phyloP scores from a whole-genome alignment of 2,797 vertebrate species.

The Lerista edwardsae region DNA sequence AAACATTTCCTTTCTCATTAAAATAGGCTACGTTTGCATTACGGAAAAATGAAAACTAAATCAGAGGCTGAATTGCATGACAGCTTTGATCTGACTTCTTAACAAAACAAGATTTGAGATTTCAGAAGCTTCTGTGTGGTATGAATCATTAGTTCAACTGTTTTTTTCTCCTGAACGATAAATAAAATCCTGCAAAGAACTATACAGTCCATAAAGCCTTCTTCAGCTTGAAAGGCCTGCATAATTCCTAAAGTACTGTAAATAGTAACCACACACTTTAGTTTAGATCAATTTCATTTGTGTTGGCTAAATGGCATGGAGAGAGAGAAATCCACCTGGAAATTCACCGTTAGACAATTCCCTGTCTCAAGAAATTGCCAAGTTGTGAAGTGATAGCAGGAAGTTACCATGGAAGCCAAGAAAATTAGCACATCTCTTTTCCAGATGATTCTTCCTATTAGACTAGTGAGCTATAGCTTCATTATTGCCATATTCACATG shows the following conservation, averaged over 20 bases:
- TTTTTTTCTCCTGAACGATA: slow-evolving; percentile 20
- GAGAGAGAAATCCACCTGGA: slow-evolving; percentile 8
- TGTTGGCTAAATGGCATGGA: slow-evolving; percentile 15
- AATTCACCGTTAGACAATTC: slow-evolving; percentile 2
- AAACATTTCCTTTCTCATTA: slow-evolving; percentile 45
- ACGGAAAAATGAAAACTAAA: slow-evolving; percentile 14
- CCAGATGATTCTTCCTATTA: neutral
- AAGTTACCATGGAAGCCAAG: neutral
- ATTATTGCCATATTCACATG: neutral
- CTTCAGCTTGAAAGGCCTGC: neutral
- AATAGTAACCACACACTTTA: slow-evolving; percentile 4
- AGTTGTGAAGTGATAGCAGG: neutral
- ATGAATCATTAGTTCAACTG: neutral
- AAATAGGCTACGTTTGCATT: slow-evolving; percentile 24
- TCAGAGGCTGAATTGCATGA: neutral
- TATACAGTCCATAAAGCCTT: slow-evolving; percentile 7
- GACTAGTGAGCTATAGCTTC: neutral
- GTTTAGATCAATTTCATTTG: slow-evolving; percentile 28
- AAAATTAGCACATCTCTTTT: neutral
- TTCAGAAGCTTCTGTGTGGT: slow-evolving; percentile 7
- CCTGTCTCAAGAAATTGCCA: neutral
- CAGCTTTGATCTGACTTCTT: neutral
- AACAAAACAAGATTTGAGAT: slow-evolving; percentile 32
- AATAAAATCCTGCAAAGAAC: slow-evolving; percentile 7
- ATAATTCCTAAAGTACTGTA: neutral